A percentile compares a stretch with the other conserved stretches of the same genome.
These are phyloP conservation scores for Drosophila conformis DNA, from an alignment of 2,888 invertebrate genomes.

Conservation along the genomic window DNA sequence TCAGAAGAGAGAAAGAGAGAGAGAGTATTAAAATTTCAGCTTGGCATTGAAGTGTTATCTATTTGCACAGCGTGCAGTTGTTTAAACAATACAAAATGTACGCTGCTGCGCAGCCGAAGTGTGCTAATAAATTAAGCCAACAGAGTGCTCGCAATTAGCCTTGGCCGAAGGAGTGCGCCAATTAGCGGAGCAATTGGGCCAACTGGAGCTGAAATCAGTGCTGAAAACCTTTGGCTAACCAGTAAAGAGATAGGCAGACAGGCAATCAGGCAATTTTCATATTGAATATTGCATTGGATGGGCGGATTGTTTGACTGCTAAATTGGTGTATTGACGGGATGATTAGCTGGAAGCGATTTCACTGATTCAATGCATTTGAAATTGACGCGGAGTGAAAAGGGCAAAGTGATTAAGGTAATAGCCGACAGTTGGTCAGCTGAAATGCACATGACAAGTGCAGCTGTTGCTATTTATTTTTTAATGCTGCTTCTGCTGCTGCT, in stretches of 20 bases:
- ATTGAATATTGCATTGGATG: conserved; percentile 52
- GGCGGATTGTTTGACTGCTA: conserved; percentile 28
- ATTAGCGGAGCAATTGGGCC: conserved; percentile 11
- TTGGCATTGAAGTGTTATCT: neutral
- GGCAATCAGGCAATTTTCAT: conserved; percentile 35
- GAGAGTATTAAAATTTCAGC: neutral
- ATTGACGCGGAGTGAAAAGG: conserved; percentile 64
- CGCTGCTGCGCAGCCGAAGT: neutral
- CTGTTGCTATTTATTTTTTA: conserved; percentile 58
- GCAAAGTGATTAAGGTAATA: conserved; percentile 77
- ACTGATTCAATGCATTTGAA: conserved; percentile 42
- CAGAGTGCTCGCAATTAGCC: conserved; percentile 7
- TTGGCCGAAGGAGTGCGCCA: neutral
- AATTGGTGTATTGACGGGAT: conserved; percentile 35
- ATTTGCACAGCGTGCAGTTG: conserved; percentile 34
- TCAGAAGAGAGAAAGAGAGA: neutral
- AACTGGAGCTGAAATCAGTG: conserved; percentile 11
- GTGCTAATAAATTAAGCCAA: conserved; percentile 17
- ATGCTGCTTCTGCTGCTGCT: conserved; percentile 42
- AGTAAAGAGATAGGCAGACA: neutral
- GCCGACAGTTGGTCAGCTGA: conserved; percentile 47
- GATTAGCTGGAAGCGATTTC: conserved; percentile 23
- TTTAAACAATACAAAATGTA: conserved; percentile 20
- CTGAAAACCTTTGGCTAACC: neutral
- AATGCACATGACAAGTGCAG: conserved; percentile 79